Evolutionary conservation across 2,113 vertebrate species (phyloP).

Genomic region (Scolopax mira): DNA sequence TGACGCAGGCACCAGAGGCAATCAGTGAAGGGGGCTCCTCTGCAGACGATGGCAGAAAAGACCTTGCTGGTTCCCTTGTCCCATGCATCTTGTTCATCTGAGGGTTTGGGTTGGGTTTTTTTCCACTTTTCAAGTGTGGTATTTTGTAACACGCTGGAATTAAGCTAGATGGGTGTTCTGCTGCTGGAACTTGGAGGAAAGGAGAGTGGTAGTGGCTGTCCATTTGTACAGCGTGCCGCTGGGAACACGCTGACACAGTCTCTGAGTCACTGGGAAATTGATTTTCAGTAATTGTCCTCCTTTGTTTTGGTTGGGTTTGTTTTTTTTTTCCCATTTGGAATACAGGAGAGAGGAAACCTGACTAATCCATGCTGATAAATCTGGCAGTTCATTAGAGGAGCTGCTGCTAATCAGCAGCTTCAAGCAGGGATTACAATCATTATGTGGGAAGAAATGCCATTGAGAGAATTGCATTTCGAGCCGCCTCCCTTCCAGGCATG

Average conservation of each 20-base stretch:
- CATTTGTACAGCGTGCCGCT: neutral
- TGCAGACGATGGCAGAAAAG: neutral
- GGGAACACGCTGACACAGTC: neutral
- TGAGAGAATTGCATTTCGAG: neutral
- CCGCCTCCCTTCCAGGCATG: neutral
- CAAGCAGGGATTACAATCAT: neutral
- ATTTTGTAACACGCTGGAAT: neutral
- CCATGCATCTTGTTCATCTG: neutral
- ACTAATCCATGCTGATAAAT: neutral
- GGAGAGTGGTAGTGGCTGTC: neutral
- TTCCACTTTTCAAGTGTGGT: neutral
- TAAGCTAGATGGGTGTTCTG: neutral
- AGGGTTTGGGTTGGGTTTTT: neutral
- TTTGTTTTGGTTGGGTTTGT: neutral
- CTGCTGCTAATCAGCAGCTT: conserved; percentile 1
- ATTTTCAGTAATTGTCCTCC: neutral
- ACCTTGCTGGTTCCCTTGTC: neutral
- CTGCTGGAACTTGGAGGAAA: neutral
- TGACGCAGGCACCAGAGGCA: neutral
- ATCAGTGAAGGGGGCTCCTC: neutral
- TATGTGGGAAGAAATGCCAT: neutral
- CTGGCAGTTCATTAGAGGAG: neutral
- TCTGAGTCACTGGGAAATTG: neutral
- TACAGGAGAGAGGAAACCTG: neutral
- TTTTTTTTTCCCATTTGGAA: neutral